These are phyloP conservation scores for Empidonax alnorum DNA, from an alignment of 2,113 vertebrate species.

Conservation along the genomic window DNA sequence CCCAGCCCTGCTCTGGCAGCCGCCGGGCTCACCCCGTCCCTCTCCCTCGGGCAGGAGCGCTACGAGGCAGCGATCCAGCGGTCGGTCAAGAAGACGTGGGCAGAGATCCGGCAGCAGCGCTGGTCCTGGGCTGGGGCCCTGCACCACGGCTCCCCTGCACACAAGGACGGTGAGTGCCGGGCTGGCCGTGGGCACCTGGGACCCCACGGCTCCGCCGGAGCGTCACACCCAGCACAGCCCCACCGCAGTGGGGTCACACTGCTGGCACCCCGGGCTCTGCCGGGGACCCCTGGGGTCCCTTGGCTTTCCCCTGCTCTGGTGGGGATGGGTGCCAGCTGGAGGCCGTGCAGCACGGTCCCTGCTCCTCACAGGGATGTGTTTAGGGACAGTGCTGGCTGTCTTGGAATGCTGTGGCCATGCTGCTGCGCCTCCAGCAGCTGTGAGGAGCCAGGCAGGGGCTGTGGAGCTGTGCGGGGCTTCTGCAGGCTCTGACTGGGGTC, in stretches of 20 bases:
- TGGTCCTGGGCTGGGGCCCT: conserved; percentile 94
- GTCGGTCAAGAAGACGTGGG: conserved; percentile 95
- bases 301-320: background rate
- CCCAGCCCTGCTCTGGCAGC: rapidly evolving
- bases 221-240: background rate
- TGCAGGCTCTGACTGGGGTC: background rate
- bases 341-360: background rate
- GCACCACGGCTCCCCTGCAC: conserved; percentile 82
- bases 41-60: conserved; percentile 80
- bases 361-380: background rate
- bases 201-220: background rate
- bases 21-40: rapidly evolving
- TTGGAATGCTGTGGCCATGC: rapidly evolving
- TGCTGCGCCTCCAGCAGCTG: rapidly evolving
- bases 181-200: background rate
- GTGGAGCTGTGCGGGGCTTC: background rate
- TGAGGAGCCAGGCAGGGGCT: background rate
- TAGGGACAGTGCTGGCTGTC: conserved; percentile 69
- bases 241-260: background rate
- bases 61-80: conserved; percentile 93
- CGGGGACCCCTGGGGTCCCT: rapidly evolving
- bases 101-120: conserved; percentile 95
- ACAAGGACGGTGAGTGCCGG: conserved; percentile 75
- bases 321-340: background rate
- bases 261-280: background rate